Evolutionary conservation across 1,140 invertebrate species (phyloP).

Genomic region (Euwallacea similis): DNA sequence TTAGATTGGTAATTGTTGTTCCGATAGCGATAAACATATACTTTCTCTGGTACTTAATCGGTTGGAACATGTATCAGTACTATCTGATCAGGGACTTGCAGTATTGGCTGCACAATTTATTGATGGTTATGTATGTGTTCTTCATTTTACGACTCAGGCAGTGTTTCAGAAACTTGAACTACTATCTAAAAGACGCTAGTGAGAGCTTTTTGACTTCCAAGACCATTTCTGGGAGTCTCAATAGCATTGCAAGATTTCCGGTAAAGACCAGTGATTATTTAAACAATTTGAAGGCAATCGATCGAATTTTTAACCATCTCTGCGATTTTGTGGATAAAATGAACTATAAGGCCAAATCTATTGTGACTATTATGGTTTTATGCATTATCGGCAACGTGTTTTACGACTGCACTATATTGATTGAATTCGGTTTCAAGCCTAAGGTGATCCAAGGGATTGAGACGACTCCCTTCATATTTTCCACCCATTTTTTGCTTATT

Average conservation of each 20-base stretch:
- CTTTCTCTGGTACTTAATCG: background rate
- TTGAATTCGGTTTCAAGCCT: conserved; percentile 7
- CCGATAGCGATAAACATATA: conserved; percentile 11
- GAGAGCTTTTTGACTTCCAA: background rate
- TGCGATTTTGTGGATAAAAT: conserved; percentile 2
- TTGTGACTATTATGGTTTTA: background rate
- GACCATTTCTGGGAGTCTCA: background rate
- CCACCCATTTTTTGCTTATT: conserved; percentile 7
- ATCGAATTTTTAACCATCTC: background rate
- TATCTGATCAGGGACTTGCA: background rate
- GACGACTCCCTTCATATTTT: background rate
- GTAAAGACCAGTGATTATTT: background rate
- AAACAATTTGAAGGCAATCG: background rate
- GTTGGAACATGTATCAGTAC: conserved; percentile 10
- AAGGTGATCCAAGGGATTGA: background rate
- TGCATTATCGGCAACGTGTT: conserved; percentile 5
- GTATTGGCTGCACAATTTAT: conserved; percentile 10
- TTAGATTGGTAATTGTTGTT: background rate
- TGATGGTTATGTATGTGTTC: background rate
- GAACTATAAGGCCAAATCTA: background rate
- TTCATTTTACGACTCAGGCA: background rate
- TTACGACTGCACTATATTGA: conserved; percentile 6
- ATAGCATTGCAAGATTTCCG: background rate
- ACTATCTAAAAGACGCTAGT: background rate
- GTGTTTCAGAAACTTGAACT: background rate